A percentile compares a stretch with the other conserved stretches of the same genome.
Conservation (phyloP, 2,888 invertebrate species). For the Sphecodes monilicornis region DNA sequence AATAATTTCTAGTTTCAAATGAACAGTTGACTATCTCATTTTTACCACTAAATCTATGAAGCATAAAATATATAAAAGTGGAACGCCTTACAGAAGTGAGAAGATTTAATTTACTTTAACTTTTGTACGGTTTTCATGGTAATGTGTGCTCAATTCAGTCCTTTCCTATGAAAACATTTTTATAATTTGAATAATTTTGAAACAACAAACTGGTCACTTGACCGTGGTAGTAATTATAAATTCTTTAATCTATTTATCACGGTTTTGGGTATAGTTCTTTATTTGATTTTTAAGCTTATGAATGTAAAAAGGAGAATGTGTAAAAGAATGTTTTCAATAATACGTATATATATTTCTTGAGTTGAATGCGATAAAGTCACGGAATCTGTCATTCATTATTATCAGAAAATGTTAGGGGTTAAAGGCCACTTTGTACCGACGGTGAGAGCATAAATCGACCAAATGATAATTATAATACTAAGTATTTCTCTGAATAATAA, state of each 20-base stretch:
- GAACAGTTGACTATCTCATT: not conserved
- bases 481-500: slow-evolving; percentile 1
- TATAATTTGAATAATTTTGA: too few species aligned
- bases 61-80: too few species aligned
- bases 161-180: too few species aligned
- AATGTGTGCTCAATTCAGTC: too few species aligned
- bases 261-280: not conserved
- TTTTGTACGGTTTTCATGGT: too few species aligned
- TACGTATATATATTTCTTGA: not conserved
- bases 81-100: too few species aligned
- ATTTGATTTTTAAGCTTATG: not conserved
- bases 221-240: too few species aligned
- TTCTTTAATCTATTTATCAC: not conserved
- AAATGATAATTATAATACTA: not conserved
- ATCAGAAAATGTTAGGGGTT: slow-evolving; percentile 36
- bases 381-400: slow-evolving; percentile 15
- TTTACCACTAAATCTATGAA: too few species aligned
- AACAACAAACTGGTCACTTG: too few species aligned
- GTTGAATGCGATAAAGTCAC: slow-evolving; percentile 22
- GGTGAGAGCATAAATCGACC: slow-evolving; percentile 15
- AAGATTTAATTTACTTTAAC: too few species aligned
- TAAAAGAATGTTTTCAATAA: slow-evolving; percentile 2
- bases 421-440: slow-evolving; percentile 28
- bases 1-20: not conserved
- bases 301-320: not conserved